Evolutionary conservation across 2,113 vertebrate genomes (phyloP).

Genomic region (Malurus cyaneus): DNA sequence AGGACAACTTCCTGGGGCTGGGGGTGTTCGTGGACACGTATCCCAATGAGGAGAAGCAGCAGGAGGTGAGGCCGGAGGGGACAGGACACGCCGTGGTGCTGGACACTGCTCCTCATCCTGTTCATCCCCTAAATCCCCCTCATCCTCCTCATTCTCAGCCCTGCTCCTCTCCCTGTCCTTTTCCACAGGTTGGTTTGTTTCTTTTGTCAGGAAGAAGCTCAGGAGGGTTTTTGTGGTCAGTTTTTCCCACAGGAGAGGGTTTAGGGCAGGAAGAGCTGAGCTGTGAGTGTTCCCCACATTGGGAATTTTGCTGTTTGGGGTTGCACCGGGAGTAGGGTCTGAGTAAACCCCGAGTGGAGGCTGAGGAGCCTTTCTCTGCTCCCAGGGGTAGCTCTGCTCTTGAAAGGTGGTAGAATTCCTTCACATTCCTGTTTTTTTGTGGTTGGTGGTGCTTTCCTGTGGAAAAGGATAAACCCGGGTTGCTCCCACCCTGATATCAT

Average conservation of each 20-base stretch:
- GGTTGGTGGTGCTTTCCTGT: accelerated
- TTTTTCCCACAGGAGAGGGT: background rate
- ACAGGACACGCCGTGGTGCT: too few species aligned
- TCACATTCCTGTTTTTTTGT: background rate
- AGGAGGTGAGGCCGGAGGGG: conserved; percentile 81
- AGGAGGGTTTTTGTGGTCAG: background rate
- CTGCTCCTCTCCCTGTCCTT: background rate
- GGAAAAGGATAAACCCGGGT: background rate
- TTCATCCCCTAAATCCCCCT: too few species aligned
- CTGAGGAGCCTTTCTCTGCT: background rate
- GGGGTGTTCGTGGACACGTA: conserved; percentile 97
- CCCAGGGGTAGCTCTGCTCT: background rate
- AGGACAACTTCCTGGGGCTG: conserved; percentile 92
- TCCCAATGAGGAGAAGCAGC: conserved; percentile 95
- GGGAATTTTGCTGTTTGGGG: background rate
- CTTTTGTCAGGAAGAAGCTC: too few species aligned
- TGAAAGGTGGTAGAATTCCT: too few species aligned
- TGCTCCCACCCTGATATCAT: too few species aligned
- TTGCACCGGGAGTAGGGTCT: background rate
- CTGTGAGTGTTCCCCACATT: background rate
- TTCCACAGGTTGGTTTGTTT: background rate
- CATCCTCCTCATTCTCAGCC: background rate
- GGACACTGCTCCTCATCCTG: accelerated
- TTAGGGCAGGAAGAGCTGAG: background rate
- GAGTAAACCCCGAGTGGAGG: background rate